phyloP scores from a whole-genome alignment of 2,113 vertebrate genomes.

The Xenopus laevis region DNA sequence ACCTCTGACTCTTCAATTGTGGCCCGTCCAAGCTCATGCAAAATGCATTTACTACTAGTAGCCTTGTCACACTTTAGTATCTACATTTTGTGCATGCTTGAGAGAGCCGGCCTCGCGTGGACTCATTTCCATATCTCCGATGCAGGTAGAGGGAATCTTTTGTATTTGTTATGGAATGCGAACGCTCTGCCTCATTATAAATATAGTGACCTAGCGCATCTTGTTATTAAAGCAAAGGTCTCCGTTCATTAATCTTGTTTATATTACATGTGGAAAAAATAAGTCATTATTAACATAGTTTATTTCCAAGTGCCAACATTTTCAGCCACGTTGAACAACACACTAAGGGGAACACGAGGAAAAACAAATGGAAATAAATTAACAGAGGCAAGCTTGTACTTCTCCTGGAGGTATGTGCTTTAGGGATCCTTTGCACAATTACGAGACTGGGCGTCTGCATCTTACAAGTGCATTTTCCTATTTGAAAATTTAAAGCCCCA shows the following conservation, averaged over 20 bases:
- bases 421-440: too few relatives aligned
- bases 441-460: too few relatives aligned
- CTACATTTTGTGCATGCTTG: conserved; percentile 17
- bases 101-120: background rate
- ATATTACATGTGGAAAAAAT: background rate
- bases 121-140: background rate
- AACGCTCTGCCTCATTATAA: background rate
- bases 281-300: too few relatives aligned
- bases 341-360: too few relatives aligned
- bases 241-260: too few relatives aligned
- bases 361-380: too few relatives aligned
- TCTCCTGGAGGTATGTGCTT: too few relatives aligned
- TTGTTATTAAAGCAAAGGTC: background rate
- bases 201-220: background rate
- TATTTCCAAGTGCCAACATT: too few relatives aligned
- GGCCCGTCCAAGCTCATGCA: conserved; percentile 33
- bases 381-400: too few relatives aligned
- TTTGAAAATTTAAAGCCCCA: too few relatives aligned
- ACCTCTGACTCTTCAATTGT: conserved; percentile 53
- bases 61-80: conserved; percentile 7
- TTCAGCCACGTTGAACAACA: too few relatives aligned
- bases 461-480: too few relatives aligned
- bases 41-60: conserved; percentile 41
- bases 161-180: background rate
- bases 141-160: background rate